phyloP scores from a whole-genome alignment of 2,888 invertebrate species.

The Noctua janthina region DNA sequence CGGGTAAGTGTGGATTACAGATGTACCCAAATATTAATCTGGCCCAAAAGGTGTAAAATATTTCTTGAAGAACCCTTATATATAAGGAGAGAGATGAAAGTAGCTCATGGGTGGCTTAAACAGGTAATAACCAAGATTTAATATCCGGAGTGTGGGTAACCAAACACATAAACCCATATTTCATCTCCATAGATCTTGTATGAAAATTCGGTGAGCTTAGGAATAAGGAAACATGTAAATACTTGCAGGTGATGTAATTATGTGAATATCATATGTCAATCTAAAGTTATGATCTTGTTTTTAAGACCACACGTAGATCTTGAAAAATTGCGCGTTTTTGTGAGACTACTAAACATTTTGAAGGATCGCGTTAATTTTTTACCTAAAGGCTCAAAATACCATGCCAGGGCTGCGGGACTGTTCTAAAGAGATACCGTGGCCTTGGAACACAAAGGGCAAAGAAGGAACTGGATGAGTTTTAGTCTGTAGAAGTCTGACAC shows the following conservation, averaged over 20 bases:
- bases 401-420: no score
- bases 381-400: background rate
- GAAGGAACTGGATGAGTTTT: no score
- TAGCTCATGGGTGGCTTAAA: constrained; percentile 54
- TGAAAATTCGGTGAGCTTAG: constrained; percentile 17
- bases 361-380: background rate
- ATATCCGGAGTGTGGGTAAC: constrained; percentile 58
- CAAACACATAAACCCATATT: constrained; percentile 41
- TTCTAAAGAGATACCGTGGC: no score
- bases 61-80: constrained; percentile 50
- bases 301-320: background rate
- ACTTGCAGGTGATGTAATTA: background rate
- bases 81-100: constrained; percentile 46
- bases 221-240: background rate
- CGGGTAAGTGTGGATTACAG: constrained; percentile 8
- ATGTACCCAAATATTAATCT: constrained; percentile 33
- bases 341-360: background rate
- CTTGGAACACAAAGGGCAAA: no score
- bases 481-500: no score
- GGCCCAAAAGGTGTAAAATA: constrained; percentile 35
- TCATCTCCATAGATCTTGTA: constrained; percentile 31
- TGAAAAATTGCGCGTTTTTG: background rate
- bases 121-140: constrained; percentile 63
- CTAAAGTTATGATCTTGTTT: constrained; percentile 13
- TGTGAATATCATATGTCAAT: constrained; percentile 11